Conservation (phyloP, 2,888 invertebrate species). For the Sinelater perroti region DNA sequence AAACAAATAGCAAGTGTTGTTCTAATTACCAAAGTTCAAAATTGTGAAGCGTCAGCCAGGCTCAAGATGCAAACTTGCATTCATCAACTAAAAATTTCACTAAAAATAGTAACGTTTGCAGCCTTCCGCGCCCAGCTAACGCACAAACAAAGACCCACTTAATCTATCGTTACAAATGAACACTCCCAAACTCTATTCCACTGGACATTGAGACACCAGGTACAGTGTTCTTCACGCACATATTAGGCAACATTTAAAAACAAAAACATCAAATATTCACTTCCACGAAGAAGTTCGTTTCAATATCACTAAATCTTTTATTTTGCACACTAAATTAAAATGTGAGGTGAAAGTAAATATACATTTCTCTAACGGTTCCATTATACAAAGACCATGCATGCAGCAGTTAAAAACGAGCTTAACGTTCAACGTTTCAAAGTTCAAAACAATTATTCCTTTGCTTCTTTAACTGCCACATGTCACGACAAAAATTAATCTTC, state of each 20-base stretch:
- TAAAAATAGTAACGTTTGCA: constrained; percentile 33
- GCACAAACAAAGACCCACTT: constrained; percentile 32
- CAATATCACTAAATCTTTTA: constrained; percentile 34
- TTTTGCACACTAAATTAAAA: constrained; percentile 36
- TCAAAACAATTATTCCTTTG: constrained; percentile 14
- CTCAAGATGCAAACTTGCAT: constrained; percentile 28
- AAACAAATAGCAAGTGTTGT: constrained; percentile 40
- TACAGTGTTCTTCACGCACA: constrained; percentile 43
- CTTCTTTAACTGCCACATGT: constrained; percentile 25
- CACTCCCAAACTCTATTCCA: constrained; percentile 45
- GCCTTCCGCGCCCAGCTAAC: constrained; percentile 39
- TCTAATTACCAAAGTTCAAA: constrained; percentile 33
- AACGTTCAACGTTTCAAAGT: constrained; percentile 14
- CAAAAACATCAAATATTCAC: constrained; percentile 44
- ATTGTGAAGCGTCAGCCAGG: constrained; percentile 30
- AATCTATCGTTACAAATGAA: constrained; percentile 44
- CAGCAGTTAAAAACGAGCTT: constrained; percentile 29
- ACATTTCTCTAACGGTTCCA: constrained; percentile 14
- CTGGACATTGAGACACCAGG: constrained; percentile 47
- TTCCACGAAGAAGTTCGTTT: constrained; percentile 35
- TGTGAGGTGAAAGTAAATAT: constrained; percentile 30
- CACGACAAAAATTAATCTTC: constrained; percentile 5
- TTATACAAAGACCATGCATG: constrained; percentile 5
- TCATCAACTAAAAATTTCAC: constrained; percentile 33
- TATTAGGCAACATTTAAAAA: constrained; percentile 50